phyloP scores from a whole-genome alignment of 2,113 vertebrate genomes.

The Notiomystis cincta region DNA sequence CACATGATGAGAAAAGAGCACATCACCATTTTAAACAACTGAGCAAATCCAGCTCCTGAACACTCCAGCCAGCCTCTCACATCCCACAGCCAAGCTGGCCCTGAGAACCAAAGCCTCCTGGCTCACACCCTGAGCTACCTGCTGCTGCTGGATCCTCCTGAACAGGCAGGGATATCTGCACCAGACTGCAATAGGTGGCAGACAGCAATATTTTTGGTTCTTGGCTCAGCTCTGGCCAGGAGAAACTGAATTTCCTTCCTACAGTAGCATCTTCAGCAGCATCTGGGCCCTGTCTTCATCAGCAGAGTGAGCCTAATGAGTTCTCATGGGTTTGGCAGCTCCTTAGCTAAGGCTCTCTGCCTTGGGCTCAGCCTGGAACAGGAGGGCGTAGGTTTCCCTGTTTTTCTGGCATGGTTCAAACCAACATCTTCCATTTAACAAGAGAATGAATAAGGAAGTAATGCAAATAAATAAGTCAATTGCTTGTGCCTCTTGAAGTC shows the following conservation, averaged over 20 bases:
- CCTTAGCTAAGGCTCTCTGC: neutral
- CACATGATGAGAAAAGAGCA: fast-evolving
- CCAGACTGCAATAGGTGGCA: neutral
- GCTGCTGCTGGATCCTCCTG: neutral
- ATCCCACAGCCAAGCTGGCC: fast-evolving
- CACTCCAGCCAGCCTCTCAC: neutral
- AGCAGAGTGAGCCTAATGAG: neutral
- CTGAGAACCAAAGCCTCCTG: neutral
- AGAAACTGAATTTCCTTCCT: neutral
- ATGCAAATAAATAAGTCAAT: neutral
- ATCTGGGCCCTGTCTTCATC: neutral
- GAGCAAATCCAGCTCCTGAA: neutral
- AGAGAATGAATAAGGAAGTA: neutral
- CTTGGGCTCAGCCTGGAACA: neutral
- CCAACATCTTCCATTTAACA: neutral
- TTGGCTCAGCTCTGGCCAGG: neutral
- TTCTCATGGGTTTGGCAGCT: neutral
- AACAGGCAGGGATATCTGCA: neutral
- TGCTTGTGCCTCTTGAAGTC: neutral
- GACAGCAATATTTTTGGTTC: fast-evolving
- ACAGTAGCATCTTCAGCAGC: neutral
- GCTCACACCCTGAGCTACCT: neutral
- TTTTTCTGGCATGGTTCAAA: neutral
- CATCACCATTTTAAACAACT: neutral
- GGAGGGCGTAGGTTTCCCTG: neutral